Evolutionary conservation across 2,888 invertebrate species (phyloP).

Genomic region (Anthophora plumipes): DNA sequence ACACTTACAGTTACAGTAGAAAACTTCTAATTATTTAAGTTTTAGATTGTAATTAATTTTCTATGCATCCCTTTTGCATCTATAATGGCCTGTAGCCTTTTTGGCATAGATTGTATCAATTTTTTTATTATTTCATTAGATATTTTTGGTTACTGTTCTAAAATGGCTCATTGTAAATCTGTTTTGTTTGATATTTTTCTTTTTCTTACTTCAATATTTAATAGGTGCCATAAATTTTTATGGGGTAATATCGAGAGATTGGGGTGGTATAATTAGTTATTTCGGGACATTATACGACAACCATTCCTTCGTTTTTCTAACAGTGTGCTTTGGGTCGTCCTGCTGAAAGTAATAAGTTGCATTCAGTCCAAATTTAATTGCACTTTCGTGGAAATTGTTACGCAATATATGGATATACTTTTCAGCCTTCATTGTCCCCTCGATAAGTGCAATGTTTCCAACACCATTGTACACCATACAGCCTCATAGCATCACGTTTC

Average conservation of each 20-base stretch:
- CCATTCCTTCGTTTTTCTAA: slow-evolving; percentile 24
- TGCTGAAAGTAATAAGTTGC: slow-evolving; percentile 25
- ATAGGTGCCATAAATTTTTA: slow-evolving; percentile 4
- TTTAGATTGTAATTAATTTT: no score
- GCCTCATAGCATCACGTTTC: slow-evolving; percentile 27
- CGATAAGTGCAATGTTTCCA: slow-evolving; percentile 14
- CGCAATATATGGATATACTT: slow-evolving; percentile 27
- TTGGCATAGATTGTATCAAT: no score
- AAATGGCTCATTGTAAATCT: no score
- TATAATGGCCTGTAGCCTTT: no score
- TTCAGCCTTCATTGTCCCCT: slow-evolving; percentile 13
- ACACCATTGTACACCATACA: no score
- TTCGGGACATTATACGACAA: slow-evolving; percentile 33
- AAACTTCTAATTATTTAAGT: no score
- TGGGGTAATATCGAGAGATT: slow-evolving; percentile 19
- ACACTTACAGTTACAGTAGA: no score
- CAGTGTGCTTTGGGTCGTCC: slow-evolving; percentile 18
- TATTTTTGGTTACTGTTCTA: no score
- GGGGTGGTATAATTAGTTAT: slow-evolving; percentile 21
- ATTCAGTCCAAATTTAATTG: slow-evolving; percentile 1
- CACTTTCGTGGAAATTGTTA: slow-evolving; percentile 37
- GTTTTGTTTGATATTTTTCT: slow-evolving; percentile 7
- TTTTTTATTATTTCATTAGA: no score
- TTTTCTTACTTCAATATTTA: slow-evolving; percentile 8
- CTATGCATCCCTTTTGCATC: no score